Conservation (phyloP, 2,888 invertebrate species). For the Plagodis dolabraria region DNA sequence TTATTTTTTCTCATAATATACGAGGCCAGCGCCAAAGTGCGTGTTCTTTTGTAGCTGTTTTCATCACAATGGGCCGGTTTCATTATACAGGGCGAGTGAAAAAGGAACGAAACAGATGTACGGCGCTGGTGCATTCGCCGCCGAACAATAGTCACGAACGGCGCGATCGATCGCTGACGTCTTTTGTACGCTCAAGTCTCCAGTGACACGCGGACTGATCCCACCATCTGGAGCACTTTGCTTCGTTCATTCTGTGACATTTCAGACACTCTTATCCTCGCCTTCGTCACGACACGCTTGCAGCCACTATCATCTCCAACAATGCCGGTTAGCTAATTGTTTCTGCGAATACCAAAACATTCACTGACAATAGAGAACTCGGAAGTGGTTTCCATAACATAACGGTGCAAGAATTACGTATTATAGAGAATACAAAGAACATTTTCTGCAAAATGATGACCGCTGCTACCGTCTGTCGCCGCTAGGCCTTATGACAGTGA, state of each 20-base stretch:
- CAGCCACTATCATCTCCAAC: slow-evolving; percentile 21
- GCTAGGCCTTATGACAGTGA: slow-evolving; percentile 29
- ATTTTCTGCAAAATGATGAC: slow-evolving; percentile 11
- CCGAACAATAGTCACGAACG: slow-evolving; percentile 79
- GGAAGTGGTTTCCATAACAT: slow-evolving; percentile 73
- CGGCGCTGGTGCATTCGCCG: slow-evolving; percentile 70
- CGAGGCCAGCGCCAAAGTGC: slow-evolving; percentile 64
- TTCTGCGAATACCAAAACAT: slow-evolving; percentile 43
- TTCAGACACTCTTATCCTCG: slow-evolving; percentile 23
- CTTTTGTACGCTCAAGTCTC: slow-evolving; percentile 66
- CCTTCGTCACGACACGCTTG: slow-evolving; percentile 21
- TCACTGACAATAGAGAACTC: slow-evolving; percentile 53
- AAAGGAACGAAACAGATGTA: slow-evolving; percentile 83
- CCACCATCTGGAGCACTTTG: slow-evolving; percentile 54
- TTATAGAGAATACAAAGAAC: slow-evolving; percentile 41
- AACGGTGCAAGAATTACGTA: slow-evolving; percentile 68
- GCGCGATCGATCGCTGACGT: slow-evolving; percentile 72
- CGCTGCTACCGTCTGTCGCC: slow-evolving; percentile 4
- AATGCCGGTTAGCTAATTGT: slow-evolving; percentile 36
- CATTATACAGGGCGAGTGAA: slow-evolving; percentile 77
- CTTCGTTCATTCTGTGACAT: slow-evolving; percentile 33
- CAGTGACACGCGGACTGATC: slow-evolving; percentile 46
- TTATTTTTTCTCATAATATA: slow-evolving; percentile 80
- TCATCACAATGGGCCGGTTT: slow-evolving; percentile 78
- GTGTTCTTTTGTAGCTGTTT: slow-evolving; percentile 81